Evolutionary conservation across 2,888 invertebrate species (phyloP).

Genomic region (Sceliomorpha sp.): DNA sequence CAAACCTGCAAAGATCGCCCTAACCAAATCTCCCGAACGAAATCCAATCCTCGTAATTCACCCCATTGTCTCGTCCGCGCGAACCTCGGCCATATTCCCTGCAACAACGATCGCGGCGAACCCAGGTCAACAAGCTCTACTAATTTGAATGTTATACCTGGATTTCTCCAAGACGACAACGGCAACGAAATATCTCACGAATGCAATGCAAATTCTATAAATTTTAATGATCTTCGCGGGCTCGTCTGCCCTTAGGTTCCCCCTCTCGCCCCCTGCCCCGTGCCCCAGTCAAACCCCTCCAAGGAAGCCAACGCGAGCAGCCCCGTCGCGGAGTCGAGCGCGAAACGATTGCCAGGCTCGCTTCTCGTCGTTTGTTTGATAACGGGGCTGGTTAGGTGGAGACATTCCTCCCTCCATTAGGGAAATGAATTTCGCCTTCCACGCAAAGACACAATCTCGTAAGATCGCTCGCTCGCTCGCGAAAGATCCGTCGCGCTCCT

Average conservation of each 20-base stretch:
- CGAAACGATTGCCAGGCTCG: slow-evolving; percentile 6
- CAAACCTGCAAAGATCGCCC: too few species aligned
- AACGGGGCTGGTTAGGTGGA: slow-evolving; percentile 66
- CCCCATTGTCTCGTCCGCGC: too few species aligned
- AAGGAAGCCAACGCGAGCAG: slow-evolving; percentile 23
- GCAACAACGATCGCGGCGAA: too few species aligned
- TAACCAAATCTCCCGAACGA: too few species aligned
- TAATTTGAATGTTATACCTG: slow-evolving; percentile 18
- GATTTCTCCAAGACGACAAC: slow-evolving; percentile 10
- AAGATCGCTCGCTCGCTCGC: slow-evolving; percentile 11
- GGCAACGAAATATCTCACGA: slow-evolving; percentile 53
- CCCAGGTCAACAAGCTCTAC: slow-evolving; percentile 15
- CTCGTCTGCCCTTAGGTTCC: too few species aligned
- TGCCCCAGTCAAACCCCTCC: too few species aligned
- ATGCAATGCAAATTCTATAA: slow-evolving; percentile 62
- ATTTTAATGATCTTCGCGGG: slow-evolving; percentile 62
- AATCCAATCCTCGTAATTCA: too few species aligned
- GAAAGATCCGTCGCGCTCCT: slow-evolving; percentile 17
- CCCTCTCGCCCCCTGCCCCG: too few species aligned
- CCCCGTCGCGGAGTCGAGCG: slow-evolving; percentile 2
- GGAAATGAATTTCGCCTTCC: slow-evolving; percentile 71
- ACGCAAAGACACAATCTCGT: slow-evolving; percentile 10
- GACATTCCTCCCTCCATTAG: slow-evolving; percentile 74
- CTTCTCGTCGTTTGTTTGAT: slow-evolving; percentile 63
- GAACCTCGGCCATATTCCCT: too few species aligned